Evolutionary conservation across 2,113 vertebrate species (phyloP).

Genomic region (Prolemur simus): DNA sequence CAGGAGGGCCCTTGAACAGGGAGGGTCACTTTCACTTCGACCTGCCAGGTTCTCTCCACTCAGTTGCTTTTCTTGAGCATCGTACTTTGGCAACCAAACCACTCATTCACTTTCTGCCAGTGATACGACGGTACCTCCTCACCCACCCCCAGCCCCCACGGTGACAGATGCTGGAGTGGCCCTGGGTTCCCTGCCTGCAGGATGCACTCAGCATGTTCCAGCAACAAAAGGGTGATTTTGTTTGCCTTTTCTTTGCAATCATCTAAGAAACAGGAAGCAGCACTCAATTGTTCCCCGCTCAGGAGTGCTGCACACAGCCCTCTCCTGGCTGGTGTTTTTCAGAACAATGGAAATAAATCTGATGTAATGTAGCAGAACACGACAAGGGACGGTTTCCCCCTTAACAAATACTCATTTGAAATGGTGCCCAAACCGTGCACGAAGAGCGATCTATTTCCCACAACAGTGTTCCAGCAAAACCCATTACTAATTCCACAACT

Average conservation of each 20-base stretch:
- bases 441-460: slow-evolving; percentile 85
- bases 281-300: neutral
- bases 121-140: neutral
- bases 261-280: slow-evolving; percentile 55
- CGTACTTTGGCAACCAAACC: neutral
- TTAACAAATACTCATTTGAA: slow-evolving; percentile 88
- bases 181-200: neutral
- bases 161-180: neutral
- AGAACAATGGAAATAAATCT: slow-evolving; percentile 87
- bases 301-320: slow-evolving; percentile 59
- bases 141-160: neutral
- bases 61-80: neutral
- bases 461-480: slow-evolving; percentile 85
- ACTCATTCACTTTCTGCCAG: neutral
- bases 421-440: slow-evolving; percentile 80
- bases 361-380: slow-evolving; percentile 86
- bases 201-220: neutral
- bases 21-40: neutral
- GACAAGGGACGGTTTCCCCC: slow-evolving; percentile 82
- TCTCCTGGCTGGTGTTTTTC: slow-evolving; percentile 81
- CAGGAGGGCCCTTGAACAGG: neutral
- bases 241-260: neutral
- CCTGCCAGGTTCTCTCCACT: neutral
- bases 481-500: slow-evolving; percentile 88
- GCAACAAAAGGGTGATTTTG: neutral